Percentiles rank a stretch among this genome's conserved stretches.
These are phyloP conservation scores for Drosophila miranda DNA, from an alignment of 1,140 invertebrate genomes.

Conservation along the genomic window DNA sequence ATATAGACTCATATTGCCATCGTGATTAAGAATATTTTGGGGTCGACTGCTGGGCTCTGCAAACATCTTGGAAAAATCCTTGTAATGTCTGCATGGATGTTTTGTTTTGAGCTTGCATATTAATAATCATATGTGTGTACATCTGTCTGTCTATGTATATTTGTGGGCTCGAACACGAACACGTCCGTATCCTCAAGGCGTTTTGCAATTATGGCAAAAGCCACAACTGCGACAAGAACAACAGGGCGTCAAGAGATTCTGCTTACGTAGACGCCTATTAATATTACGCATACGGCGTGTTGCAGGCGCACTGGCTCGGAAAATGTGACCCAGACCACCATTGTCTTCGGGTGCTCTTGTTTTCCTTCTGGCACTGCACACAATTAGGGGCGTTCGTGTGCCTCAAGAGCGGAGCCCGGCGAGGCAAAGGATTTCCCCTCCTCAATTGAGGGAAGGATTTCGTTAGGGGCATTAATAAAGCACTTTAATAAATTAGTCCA, in stretches of 20 bases:
- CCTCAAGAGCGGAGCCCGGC: constrained; percentile 12
- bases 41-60: too few species aligned
- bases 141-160: neutral
- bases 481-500: constrained; percentile 74
- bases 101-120: too few species aligned
- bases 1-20: neutral
- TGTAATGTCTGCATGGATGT: too few species aligned
- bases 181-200: constrained; percentile 43
- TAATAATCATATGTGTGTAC: neutral
- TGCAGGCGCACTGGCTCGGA: constrained; percentile 47
- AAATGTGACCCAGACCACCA: constrained; percentile 58
- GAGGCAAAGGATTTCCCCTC: too few species aligned
- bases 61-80: too few species aligned
- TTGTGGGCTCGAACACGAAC: constrained; percentile 24
- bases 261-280: constrained; percentile 65
- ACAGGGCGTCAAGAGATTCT: constrained; percentile 41
- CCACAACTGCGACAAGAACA: constrained; percentile 16
- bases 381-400: constrained; percentile 40
- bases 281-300: constrained; percentile 68
- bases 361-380: constrained; percentile 35
- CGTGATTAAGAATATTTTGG: too few species aligned
- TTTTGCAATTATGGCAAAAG: constrained; percentile 62
- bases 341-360: constrained; percentile 23
- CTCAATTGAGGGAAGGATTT: constrained; percentile 41
- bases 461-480: constrained; percentile 58